These are phyloP conservation scores for Rana temporaria DNA, from an alignment of 2,113 vertebrate genomes.

Conservation along the genomic window DNA sequence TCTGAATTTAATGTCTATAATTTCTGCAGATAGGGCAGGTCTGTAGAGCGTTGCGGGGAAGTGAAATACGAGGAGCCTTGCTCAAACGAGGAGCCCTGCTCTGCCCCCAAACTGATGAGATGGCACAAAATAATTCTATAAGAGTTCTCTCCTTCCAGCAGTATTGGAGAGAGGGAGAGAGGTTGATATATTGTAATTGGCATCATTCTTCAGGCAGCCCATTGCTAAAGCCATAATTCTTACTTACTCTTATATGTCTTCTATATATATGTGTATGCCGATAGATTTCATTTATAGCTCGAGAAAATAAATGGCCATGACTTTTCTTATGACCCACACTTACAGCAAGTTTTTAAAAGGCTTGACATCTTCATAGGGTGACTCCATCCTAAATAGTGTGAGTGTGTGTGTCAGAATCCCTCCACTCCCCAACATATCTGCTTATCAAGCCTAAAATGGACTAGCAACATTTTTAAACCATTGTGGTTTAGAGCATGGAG, in stretches of 20 bases:
- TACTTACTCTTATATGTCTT: neutral
- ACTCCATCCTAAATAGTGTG: too few relatives aligned
- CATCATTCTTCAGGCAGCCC: neutral
- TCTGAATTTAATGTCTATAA: neutral
- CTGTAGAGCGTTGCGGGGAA: neutral
- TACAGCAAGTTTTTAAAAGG: too few relatives aligned
- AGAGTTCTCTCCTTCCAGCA: neutral
- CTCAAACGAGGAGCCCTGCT: neutral
- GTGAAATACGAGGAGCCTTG: neutral
- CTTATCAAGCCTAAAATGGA: too few relatives aligned
- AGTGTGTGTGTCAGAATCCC: too few relatives aligned
- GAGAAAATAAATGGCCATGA: too few relatives aligned
- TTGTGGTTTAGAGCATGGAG: too few relatives aligned
- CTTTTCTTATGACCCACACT: too few relatives aligned
- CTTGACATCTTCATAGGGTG: too few relatives aligned
- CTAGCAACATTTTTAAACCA: too few relatives aligned
- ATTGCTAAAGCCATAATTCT: neutral
- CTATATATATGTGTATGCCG: neutral
- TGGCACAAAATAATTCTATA: neutral
- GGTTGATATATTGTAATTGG: neutral
- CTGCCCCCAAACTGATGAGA: neutral
- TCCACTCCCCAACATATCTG: too few relatives aligned
- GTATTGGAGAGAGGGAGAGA: neutral
- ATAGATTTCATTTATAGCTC: too few relatives aligned
- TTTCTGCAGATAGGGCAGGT: neutral